Percentiles rank a stretch among this genome's conserved stretches.
Evolutionary conservation across 2,113 vertebrate species (phyloP).

Genomic region (Petrocephalus microphthalmus): DNA sequence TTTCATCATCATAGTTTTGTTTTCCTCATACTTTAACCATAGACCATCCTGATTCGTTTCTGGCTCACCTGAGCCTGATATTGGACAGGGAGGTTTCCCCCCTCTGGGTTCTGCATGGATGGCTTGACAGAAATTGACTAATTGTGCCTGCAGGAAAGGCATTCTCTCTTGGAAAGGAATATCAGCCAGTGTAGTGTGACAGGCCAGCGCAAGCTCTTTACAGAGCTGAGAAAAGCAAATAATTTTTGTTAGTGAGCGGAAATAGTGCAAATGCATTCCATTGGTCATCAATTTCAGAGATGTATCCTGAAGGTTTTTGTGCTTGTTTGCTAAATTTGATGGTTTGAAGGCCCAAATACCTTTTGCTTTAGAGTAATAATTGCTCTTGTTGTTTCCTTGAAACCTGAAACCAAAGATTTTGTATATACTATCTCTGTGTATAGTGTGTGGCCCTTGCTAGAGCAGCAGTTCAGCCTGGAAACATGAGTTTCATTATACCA

Average conservation of each 20-base stretch:
- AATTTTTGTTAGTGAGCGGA: neutral
- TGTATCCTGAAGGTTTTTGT: neutral
- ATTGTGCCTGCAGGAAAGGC: conserved; percentile 1
- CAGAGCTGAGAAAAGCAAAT: conserved; percentile 5
- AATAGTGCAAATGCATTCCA: neutral
- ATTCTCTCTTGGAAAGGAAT: neutral
- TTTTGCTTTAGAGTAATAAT: neutral
- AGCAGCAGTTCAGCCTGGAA: neutral
- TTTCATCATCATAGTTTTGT: neutral
- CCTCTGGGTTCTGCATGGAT: conserved; percentile 8
- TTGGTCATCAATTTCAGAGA: neutral
- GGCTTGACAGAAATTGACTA: conserved; percentile 12
- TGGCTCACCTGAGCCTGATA: conserved; percentile 15
- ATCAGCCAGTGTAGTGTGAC: neutral
- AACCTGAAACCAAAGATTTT: neutral
- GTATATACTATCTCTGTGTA: neutral
- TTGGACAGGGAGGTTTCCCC: neutral
- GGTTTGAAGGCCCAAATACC: neutral
- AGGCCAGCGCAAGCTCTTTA: neutral
- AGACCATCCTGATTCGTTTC: neutral
- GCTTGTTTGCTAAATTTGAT: neutral
- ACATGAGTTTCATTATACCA: neutral
- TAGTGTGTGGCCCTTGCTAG: neutral
- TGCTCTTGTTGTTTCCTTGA: no score
- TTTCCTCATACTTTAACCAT: conserved; percentile 14